A percentile compares a stretch with the other conserved stretches of the same genome.
Evolutionary conservation across 2,113 vertebrate species (phyloP).

Genomic region (Rhadina sibilatrix): DNA sequence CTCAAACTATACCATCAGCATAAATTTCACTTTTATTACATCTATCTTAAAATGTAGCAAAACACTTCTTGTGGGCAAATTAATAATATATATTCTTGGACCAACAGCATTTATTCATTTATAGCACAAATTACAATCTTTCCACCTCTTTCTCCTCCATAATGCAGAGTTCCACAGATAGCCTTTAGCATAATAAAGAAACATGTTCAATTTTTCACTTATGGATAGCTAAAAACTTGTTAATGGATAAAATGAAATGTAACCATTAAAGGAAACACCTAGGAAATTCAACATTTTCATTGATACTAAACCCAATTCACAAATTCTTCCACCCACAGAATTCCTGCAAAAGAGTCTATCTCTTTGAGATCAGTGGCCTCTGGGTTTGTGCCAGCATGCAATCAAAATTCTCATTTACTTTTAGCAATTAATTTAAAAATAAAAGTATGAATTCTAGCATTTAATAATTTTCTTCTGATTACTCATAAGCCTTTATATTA

Average conservation of each 20-base stretch:
- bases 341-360: not conserved
- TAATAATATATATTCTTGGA: not conserved
- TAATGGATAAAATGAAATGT: not conserved
- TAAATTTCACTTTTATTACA: not conserved
- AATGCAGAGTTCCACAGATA: not conserved
- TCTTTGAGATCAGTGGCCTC: not conserved
- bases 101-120: not conserved
- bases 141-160: not conserved
- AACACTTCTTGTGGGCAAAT: not conserved
- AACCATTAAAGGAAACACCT: not conserved
- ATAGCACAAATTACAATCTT: not conserved
- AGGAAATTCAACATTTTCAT: not conserved
- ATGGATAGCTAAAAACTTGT: not conserved
- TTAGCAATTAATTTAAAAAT: conserved; percentile 26
- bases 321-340: not conserved
- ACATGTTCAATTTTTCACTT: not conserved
- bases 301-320: not conserved
- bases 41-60: not conserved
- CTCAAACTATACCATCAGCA: not conserved
- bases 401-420: conserved; percentile 35
- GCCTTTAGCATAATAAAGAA: not conserved
- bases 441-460: conserved; percentile 19
- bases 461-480: conserved; percentile 27
- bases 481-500: conserved; percentile 8
- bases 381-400: not conserved